Conservation (phyloP, 2,113 vertebrate species). For the Leucopsar rothschildi region DNA sequence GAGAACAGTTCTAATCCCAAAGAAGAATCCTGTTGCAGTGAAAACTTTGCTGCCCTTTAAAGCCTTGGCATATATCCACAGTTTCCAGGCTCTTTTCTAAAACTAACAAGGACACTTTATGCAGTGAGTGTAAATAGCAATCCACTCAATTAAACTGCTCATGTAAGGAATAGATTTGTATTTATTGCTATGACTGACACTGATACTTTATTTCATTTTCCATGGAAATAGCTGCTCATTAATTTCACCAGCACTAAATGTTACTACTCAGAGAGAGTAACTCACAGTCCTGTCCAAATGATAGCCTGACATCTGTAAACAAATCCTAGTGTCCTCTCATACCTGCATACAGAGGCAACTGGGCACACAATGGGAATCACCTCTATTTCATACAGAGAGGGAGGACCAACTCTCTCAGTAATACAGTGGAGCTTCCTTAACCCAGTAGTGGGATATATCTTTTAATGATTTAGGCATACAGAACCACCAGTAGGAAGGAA, state of each 20-base stretch:
- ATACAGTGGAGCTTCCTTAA: not conserved
- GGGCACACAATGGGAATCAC: not conserved
- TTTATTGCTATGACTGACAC: not conserved
- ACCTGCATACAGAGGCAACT: not conserved
- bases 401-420: not conserved
- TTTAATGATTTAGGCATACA: not conserved
- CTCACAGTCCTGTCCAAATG: not conserved
- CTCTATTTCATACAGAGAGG: not conserved
- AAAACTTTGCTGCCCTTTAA: constrained; percentile 52
- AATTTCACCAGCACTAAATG: not conserved
- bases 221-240: not conserved
- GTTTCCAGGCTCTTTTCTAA: not conserved
- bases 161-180: not conserved
- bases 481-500: not conserved
- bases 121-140: not conserved
- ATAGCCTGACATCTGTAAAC: not conserved
- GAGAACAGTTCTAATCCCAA: not conserved
- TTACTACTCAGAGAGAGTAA: not conserved
- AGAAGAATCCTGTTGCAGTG: not conserved
- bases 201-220: constrained; percentile 12
- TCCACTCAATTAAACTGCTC: not conserved
- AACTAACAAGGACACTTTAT: constrained; percentile 10
- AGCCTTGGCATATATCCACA: constrained; percentile 9
- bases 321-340: not conserved
- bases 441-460: not conserved